Percentiles rank a stretch among this genome's conserved stretches.
These are phyloP conservation scores for Polyodon spathula DNA, from an alignment of 2,113 vertebrate species.

Conservation along the genomic window DNA sequence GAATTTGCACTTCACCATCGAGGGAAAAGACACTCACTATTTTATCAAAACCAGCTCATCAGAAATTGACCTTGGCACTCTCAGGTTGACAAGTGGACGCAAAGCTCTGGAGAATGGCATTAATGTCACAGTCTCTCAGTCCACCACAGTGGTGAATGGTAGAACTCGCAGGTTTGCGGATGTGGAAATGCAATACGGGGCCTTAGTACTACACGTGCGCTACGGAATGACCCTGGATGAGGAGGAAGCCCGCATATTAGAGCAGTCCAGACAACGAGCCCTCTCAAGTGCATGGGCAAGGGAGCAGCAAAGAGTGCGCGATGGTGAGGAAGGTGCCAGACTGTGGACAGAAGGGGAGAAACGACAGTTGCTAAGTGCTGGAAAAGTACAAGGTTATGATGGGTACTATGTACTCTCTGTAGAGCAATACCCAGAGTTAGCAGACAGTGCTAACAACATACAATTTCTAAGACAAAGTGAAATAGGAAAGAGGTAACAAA, in stretches of 20 bases:
- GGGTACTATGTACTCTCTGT: conserved; percentile 97
- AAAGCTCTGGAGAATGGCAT: conserved; percentile 90
- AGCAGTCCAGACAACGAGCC: conserved; percentile 86
- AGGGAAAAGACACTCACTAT: conserved; percentile 90
- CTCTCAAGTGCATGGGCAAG: conserved; percentile 82
- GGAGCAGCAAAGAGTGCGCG: conserved; percentile 84
- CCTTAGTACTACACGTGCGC: conserved; percentile 83
- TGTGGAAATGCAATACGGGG: conserved; percentile 83
- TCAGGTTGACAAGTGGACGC: conserved; percentile 85
- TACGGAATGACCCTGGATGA: conserved; percentile 92
- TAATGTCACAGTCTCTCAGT: conserved; percentile 93
- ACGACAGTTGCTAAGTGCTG: conserved; percentile 87
- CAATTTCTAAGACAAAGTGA: conserved; percentile 97
- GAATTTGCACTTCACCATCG: conserved; percentile 87
- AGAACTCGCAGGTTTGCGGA: conserved; percentile 94
- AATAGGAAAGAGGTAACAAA: conserved; percentile 97
- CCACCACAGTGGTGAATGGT: conserved; percentile 86
- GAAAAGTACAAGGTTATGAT: conserved; percentile 90
- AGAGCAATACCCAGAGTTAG: conserved; percentile 97
- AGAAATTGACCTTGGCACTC: conserved; percentile 79
- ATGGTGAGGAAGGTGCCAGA: conserved; percentile 86
- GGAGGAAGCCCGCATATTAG: conserved; percentile 85
- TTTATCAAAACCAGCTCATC: conserved; percentile 90
- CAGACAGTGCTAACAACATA: conserved; percentile 93
- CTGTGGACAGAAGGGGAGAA: conserved; percentile 97